phyloP scores from a whole-genome alignment of 1,140 invertebrate species.

The Maniola jurtina region DNA sequence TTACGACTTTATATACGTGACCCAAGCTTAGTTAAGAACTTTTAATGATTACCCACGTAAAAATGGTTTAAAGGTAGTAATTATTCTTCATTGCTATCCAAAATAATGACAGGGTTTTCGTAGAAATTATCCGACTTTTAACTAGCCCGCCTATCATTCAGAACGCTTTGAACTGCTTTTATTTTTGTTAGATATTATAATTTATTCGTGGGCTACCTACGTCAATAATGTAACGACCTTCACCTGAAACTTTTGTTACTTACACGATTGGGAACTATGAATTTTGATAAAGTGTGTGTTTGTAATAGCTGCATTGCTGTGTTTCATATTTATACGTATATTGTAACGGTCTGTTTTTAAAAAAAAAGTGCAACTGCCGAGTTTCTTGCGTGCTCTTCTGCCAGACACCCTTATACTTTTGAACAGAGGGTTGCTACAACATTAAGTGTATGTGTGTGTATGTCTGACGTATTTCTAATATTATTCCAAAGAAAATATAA shows the following conservation, averaged over 20 bases:
- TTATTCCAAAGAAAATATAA: no score
- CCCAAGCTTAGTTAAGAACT: background rate
- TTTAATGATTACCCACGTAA: constrained; percentile 1
- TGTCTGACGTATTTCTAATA: no score
- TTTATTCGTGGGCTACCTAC: background rate
- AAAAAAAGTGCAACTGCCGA: no score
- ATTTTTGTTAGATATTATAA: constrained; percentile 5
- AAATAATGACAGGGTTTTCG: constrained; percentile 17
- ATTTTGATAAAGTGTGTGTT: no score
- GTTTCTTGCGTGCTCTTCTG: no score
- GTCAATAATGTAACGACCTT: background rate
- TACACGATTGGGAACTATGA: background rate
- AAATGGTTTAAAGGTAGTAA: constrained; percentile 13
- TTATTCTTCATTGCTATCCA: constrained; percentile 19
- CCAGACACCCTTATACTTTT: no score
- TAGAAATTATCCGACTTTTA: constrained; percentile 37
- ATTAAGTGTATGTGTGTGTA: no score
- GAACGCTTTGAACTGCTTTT: constrained; percentile 25
- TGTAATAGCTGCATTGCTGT: no score
- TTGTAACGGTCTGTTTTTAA: no score
- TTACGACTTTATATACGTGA: background rate
- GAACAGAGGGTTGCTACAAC: no score
- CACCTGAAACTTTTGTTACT: background rate
- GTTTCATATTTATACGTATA: no score
- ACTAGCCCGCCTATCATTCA: constrained; percentile 44